Evolutionary conservation across 2,797 vertebrate species (phyloP).

Genomic region (Microcaecilia unicolor): DNA sequence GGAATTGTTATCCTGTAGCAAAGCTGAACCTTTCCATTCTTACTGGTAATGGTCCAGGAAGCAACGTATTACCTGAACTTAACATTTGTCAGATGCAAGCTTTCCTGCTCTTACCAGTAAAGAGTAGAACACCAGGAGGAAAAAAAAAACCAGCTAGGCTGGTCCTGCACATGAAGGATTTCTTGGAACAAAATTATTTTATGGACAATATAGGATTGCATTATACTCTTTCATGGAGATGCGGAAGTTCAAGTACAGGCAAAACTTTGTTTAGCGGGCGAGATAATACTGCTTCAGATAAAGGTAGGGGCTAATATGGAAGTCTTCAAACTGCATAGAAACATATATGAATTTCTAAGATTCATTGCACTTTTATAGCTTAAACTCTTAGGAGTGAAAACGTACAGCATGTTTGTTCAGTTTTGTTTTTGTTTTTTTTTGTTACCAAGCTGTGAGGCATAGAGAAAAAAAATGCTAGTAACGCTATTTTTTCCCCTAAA

Average conservation of each 20-base stretch:
- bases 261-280: constrained; percentile 25
- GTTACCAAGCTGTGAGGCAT: constrained; percentile 31
- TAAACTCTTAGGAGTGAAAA: too few species aligned
- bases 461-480: too few species aligned
- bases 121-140: constrained; percentile 29
- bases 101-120: constrained; percentile 43
- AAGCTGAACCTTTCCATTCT: constrained; percentile 64
- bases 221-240: constrained; percentile 22
- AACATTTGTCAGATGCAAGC: constrained; percentile 49
- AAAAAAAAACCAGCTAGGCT: constrained; percentile 4
- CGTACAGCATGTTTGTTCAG: too few species aligned
- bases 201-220: constrained; percentile 23
- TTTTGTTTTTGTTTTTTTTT: constrained; percentile 27
- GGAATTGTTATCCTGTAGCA: constrained; percentile 52
- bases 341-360: too few species aligned
- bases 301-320: constrained; percentile 34
- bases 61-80: constrained; percentile 51
- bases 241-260: constrained; percentile 27
- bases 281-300: constrained; percentile 16
- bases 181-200: constrained; percentile 15
- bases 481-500: too few species aligned
- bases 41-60: constrained; percentile 46
- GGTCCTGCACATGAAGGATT: constrained; percentile 14
- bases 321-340: too few species aligned
- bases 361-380: too few species aligned